Base-by-base conservation (phyloP, 2,888 invertebrate genomes). In the Euphydryas editha region DNA sequence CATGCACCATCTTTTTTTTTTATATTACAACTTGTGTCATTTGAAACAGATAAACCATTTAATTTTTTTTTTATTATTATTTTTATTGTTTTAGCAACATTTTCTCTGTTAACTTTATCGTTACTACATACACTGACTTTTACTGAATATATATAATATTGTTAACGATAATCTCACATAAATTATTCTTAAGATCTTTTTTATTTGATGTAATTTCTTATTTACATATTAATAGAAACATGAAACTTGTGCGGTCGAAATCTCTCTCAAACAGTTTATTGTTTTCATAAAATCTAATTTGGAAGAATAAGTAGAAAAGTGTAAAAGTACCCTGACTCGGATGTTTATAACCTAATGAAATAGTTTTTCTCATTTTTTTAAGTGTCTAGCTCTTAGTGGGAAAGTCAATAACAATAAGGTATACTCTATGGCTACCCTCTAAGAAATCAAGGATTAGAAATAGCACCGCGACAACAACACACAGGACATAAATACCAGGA, bases 241-340 rank as follows among this genome's bases (percentile, higher is more conserved):
- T 59, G 54, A 65, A 59, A 30, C 37, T 49, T 17, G 37, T 59
- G 61, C 47, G 54, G 65, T 56, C 21, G 60, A 62, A 55, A 62
- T 62, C 59, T 68, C 70, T 70, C 70, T 70, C 65, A 60, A 47
- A 24, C 42, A 59, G 42, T 59, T 69, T 61, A 59, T 59, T 62
- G 58, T 60, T 42, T 51, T 46, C 21, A 56, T 58, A 65, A 39
- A 58, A 18, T 62, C 51, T 70, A 72, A 69, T 72, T 70, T 62
- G 70, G 65, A 70, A 67, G 36, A 67, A 58, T 62, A 46, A 77
- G 80, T 87, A 87, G 83, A 88, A 87, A 87, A 87, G 84, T 89
- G 81, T 86, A 88, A 88, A 89, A 87, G 80, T 86, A 88, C 87
- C 87, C 88, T 87, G 86, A 81, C 79, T 81, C 62, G 66, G 69